Evolutionary conservation across 2,888 invertebrate genomes (phyloP).

Genomic region (Epinotia nisella): DNA sequence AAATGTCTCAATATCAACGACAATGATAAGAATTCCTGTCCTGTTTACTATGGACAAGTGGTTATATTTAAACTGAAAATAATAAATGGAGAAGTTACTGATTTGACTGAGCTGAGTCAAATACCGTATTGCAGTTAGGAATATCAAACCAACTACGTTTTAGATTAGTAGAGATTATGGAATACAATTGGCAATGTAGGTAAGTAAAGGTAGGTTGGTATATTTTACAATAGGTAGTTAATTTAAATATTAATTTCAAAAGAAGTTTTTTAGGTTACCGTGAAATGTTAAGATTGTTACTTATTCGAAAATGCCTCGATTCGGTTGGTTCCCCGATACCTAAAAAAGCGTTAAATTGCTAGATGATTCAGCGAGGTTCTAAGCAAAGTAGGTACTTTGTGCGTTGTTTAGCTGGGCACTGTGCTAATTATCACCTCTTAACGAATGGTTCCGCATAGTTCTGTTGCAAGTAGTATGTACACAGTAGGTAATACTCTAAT

Average conservation of each 20-base stretch:
- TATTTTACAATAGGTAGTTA: no score
- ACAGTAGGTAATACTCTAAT: neutral
- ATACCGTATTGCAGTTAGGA: no score
- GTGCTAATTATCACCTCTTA: constrained; percentile 25
- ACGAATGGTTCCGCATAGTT: constrained; percentile 18
- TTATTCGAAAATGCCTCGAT: neutral
- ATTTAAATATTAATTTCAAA: no score
- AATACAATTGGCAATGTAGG: no score
- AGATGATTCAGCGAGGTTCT: constrained; percentile 15
- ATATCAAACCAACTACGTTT: no score
- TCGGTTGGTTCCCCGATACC: constrained; percentile 10
- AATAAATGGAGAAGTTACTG: no score
- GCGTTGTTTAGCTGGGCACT: constrained; percentile 7
- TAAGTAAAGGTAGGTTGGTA: no score
- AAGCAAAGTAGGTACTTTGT: constrained; percentile 3
- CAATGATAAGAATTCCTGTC: constrained; percentile 2
- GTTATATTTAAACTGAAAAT: no score
- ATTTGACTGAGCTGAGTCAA: no score
- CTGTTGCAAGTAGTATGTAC: neutral
- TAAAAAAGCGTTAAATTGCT: constrained; percentile 17
- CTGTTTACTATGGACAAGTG: neutral
- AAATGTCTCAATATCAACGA: neutral
- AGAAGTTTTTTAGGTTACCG: no score
- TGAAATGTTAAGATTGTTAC: no score
- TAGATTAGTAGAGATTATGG: no score